Evolutionary conservation across 2,113 vertebrate species (phyloP).

Genomic region (Scortum barcoo): DNA sequence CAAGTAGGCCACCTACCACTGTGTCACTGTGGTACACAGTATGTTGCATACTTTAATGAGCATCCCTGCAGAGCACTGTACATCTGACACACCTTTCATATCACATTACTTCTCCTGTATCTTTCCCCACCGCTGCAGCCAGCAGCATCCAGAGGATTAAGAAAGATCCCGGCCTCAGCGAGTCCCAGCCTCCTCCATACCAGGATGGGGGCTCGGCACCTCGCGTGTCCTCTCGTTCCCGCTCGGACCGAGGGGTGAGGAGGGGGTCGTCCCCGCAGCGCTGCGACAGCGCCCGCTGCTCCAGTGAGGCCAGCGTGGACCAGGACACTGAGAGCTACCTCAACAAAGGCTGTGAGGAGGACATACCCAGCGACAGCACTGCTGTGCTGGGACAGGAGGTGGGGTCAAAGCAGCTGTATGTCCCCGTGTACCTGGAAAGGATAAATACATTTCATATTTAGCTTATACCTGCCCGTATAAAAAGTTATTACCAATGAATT

Average conservation of each 20-base stretch:
- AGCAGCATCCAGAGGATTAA: slow-evolving; percentile 93
- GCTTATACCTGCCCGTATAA: not conserved
- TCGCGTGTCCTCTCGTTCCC: slow-evolving; percentile 83
- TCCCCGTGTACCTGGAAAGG: not conserved
- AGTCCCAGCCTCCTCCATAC: slow-evolving; percentile 93
- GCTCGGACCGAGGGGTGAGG: slow-evolving; percentile 85
- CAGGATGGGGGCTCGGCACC: slow-evolving; percentile 88
- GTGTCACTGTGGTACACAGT: not conserved
- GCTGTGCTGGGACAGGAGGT: slow-evolving; percentile 95
- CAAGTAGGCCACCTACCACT: too few species aligned
- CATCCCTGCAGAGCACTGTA: not conserved
- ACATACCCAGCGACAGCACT: slow-evolving; percentile 95
- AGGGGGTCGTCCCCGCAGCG: slow-evolving; percentile 84
- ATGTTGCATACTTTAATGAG: slow-evolving; percentile 22
- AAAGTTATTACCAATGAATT: not conserved
- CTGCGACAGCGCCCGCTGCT: slow-evolving; percentile 77
- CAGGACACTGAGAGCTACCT: slow-evolving; percentile 92
- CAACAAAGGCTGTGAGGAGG: slow-evolving; percentile 94
- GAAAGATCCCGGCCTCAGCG: slow-evolving; percentile 88
- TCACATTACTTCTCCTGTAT: slow-evolving; percentile 17
- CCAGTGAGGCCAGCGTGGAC: slow-evolving; percentile 91
- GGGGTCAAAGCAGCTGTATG: slow-evolving; percentile 41
- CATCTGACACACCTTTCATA: slow-evolving; percentile 13
- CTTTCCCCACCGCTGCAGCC: slow-evolving; percentile 73
- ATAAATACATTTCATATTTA: not conserved